Conservation (phyloP, 2,797 vertebrate genomes). For the Brachyrhaphis roseni region DNA sequence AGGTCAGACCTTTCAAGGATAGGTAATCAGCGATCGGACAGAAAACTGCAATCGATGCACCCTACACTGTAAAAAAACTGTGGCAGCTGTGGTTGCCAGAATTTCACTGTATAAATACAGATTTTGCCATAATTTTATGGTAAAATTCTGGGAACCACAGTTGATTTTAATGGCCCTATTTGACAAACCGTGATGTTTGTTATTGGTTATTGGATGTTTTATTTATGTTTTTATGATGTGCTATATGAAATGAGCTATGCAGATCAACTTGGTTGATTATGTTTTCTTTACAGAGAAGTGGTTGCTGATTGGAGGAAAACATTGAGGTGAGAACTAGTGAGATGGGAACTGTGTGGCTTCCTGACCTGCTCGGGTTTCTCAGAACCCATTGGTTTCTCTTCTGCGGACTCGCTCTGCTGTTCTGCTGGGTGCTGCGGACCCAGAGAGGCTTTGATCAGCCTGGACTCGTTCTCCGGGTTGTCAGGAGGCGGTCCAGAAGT, state of each 20-base stretch:
- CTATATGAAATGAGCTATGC: too few species aligned
- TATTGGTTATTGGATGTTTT: too few species aligned
- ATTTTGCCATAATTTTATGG: too few species aligned
- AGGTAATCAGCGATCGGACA: too few species aligned
- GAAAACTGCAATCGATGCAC: too few species aligned
- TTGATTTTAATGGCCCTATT: too few species aligned
- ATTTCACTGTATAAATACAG: too few species aligned
- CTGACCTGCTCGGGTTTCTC: constrained; percentile 70
- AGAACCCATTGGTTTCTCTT: constrained; percentile 79
- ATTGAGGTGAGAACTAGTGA: constrained; percentile 17
- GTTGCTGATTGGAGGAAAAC: constrained; percentile 10
- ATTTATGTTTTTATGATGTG: too few species aligned
- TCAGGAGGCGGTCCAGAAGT: constrained; percentile 53
- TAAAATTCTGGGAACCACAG: neutral
- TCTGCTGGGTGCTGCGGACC: constrained; percentile 79
- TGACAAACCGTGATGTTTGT: too few species aligned
- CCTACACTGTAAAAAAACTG: too few species aligned
- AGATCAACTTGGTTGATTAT: neutral
- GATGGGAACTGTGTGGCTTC: constrained; percentile 20
- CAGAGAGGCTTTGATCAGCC: constrained; percentile 78
- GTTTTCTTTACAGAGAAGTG: constrained; percentile 9
- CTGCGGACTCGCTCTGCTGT: constrained; percentile 77
- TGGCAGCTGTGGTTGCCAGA: too few species aligned
- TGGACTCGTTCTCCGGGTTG: constrained; percentile 76
- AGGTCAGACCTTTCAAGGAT: too few species aligned